Evolutionary conservation across 2,888 invertebrate species (phyloP).

Genomic region (Aphodius sticticus): DNA sequence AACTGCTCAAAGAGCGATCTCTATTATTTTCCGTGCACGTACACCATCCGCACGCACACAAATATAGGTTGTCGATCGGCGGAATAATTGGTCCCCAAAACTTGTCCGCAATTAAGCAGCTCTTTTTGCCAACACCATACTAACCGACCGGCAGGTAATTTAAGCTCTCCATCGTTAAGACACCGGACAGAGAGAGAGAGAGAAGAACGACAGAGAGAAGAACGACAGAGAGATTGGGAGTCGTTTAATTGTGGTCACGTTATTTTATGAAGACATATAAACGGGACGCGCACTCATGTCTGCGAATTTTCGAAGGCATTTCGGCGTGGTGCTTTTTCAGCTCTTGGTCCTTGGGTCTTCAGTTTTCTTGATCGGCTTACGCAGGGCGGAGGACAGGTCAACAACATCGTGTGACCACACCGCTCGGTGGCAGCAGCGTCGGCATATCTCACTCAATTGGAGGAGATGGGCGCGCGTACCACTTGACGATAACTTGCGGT

Average conservation of each 20-base stretch:
- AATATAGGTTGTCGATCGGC: constrained; percentile 40
- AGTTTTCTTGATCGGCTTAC: constrained; percentile 26
- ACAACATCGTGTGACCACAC: constrained; percentile 40
- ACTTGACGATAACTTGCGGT: not conserved
- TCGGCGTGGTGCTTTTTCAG: constrained; percentile 30
- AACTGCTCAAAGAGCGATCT: not conserved
- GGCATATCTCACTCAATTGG: constrained; percentile 19
- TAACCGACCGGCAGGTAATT: constrained; percentile 48
- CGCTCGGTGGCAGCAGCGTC: not conserved
- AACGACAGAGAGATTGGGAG: constrained; percentile 52
- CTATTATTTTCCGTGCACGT: constrained; percentile 21
- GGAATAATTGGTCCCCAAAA: constrained; percentile 49
- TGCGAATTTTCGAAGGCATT: constrained; percentile 41
- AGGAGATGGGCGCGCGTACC: no score
- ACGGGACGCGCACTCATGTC: constrained; percentile 45
- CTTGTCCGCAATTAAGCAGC: constrained; percentile 51
- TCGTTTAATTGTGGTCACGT: constrained; percentile 48
- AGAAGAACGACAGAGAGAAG: constrained; percentile 51
- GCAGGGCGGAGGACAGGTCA: constrained; percentile 32
- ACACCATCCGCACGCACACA: constrained; percentile 1
- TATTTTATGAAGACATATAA: constrained; percentile 56
- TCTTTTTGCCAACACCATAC: constrained; percentile 49
- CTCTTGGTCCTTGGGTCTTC: constrained; percentile 13
- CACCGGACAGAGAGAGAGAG: constrained; percentile 56
- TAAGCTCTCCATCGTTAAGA: constrained; percentile 48